These are phyloP conservation scores for Ammodytes marinus DNA, from an alignment of 2,113 vertebrate species.

Conservation along the genomic window DNA sequence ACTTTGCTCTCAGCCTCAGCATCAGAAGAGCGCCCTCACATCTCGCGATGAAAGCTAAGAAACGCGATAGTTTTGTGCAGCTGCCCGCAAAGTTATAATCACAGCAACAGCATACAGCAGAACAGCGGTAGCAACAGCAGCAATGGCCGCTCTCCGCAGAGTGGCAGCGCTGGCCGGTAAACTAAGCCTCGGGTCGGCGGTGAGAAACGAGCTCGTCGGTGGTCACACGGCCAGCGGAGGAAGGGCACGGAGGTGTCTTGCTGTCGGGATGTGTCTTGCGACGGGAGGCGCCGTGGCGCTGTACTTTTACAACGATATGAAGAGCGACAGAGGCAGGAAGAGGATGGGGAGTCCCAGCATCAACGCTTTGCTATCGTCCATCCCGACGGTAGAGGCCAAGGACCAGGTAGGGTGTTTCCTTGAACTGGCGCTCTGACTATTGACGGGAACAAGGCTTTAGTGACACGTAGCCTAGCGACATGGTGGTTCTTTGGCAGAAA, in stretches of 20 bases:
- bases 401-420: constrained; percentile 80
- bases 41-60: constrained; percentile 79
- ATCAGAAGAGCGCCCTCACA: constrained; percentile 33
- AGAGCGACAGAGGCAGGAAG: constrained; percentile 52
- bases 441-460: not conserved
- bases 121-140: constrained; percentile 57
- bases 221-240: constrained; percentile 10
- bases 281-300: constrained; percentile 78
- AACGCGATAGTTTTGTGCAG: constrained; percentile 64
- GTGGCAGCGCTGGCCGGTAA: constrained; percentile 69
- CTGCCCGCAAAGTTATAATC: constrained; percentile 55
- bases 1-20: constrained; percentile 38
- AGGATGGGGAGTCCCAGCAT: constrained; percentile 61
- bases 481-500: not conserved
- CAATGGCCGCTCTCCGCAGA: constrained; percentile 84
- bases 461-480: constrained; percentile 34
- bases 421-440: no score
- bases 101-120: constrained; percentile 52
- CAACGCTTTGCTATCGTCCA: constrained; percentile 64
- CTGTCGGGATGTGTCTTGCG: constrained; percentile 73
- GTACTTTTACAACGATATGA: constrained; percentile 69
- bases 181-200: constrained; percentile 53
- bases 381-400: constrained; percentile 81
- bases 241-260: constrained; percentile 46
- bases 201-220: constrained; percentile 44